Evolutionary conservation across 1,140 invertebrate species (phyloP).

Genomic region (Halictus rubicundus): DNA sequence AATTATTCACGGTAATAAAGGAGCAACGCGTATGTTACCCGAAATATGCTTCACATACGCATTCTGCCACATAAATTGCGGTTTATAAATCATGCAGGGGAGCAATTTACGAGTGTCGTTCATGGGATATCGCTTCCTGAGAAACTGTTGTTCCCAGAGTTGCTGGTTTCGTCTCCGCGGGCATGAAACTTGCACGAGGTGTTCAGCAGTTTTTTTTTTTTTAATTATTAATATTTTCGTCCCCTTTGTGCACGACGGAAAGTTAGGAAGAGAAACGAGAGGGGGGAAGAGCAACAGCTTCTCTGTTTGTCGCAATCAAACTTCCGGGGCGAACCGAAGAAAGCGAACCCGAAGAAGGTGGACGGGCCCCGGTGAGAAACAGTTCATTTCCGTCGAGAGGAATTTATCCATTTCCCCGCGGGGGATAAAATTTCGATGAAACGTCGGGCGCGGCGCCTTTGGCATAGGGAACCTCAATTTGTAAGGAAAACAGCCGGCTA

Average conservation of each 20-base stretch:
- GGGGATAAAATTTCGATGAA: slow-evolving; percentile 31
- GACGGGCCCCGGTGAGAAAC: slow-evolving; percentile 11
- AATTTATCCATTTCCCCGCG: slow-evolving; percentile 27
- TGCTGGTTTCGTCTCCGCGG: neutral
- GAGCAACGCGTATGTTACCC: slow-evolving; percentile 13
- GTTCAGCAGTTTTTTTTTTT: neutral
- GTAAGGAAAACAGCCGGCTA: slow-evolving; percentile 38
- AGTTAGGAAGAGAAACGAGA: too few relatives aligned
- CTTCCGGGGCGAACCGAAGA: neutral
- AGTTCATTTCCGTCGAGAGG: slow-evolving; percentile 22
- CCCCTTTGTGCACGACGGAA: too few relatives aligned
- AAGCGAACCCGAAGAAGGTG: neutral
- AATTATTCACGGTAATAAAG: slow-evolving; percentile 8
- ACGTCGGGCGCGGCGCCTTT: slow-evolving; percentile 12
- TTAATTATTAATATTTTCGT: slow-evolving; percentile 16
- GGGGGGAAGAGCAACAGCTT: neutral
- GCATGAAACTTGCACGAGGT: neutral
- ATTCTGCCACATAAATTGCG: neutral
- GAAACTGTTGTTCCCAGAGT: neutral
- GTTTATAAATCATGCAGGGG: slow-evolving; percentile 13
- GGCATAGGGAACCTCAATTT: slow-evolving; percentile 31
- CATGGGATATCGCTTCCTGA: too few relatives aligned
- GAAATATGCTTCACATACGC: neutral
- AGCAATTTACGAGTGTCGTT: slow-evolving; percentile 4
- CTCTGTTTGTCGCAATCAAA: neutral